Evolutionary conservation across 2,888 invertebrate genomes (phyloP).

Genomic region (Sepiola atlantica): DNA sequence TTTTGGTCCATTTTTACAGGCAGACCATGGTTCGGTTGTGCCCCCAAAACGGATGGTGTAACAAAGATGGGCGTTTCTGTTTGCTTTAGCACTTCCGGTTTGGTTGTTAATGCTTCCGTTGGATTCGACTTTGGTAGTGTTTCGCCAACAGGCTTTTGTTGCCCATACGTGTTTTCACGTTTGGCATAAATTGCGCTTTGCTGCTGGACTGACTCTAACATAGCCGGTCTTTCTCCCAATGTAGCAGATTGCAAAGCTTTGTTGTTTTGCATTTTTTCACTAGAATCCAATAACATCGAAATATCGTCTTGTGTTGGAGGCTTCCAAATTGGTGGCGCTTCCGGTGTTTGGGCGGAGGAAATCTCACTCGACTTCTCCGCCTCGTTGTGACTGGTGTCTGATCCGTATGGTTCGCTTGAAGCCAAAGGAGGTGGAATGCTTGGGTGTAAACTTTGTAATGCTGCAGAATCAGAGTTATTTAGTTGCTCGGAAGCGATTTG

Average conservation of each 20-base stretch:
- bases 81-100: background rate
- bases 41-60: background rate
- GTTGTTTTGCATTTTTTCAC: background rate
- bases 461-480: constrained; percentile 62
- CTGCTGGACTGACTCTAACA: background rate
- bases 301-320: background rate
- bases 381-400: constrained; percentile 37
- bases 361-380: background rate
- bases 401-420: constrained; percentile 40
- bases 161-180: background rate
- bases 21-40: background rate
- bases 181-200: background rate
- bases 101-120: background rate
- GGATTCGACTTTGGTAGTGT: background rate
- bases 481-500: constrained; percentile 58
- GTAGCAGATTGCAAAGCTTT: background rate
- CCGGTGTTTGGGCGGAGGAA: background rate
- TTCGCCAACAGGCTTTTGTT: background rate
- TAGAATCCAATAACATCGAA: background rate
- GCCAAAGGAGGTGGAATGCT: background rate
- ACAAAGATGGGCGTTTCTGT: background rate
- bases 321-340: background rate
- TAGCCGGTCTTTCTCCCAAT: background rate
- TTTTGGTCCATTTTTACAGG: background rate
- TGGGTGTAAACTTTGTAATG: constrained; percentile 49